Evolutionary conservation across 1,140 invertebrate genomes (phyloP), one percentile per base, ranked within the genome.

Genomic region (Drosophila sp.): DNA sequence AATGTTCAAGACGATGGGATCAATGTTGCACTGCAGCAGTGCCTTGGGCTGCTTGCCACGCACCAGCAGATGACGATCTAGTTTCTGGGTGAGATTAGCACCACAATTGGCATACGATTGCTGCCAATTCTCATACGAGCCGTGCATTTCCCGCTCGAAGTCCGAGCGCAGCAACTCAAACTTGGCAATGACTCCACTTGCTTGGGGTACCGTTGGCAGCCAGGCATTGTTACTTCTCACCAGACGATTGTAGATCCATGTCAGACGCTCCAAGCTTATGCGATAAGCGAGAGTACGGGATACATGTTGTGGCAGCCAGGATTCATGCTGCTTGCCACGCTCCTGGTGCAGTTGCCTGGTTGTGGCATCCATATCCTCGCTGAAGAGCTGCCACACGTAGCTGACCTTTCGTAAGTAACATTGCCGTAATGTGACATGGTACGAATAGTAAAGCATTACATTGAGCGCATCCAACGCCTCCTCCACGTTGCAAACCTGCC

Each of bases 11-110:
- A 89, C 48, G 1, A 56, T 92, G 76, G 29, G 78, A 92, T 97
- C 95, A 62, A 97, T 95, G 90, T 97, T 97, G 81, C 95, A 95
- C 91, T 97, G 95, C 45, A 97, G 83, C 48, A 96, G 92, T 2
- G 95, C 95, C 45, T 92, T 93, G 72, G 93, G 94, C 62, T 93
- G 93, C 5, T 91, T 90, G 81, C 94, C 96, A 27, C 94, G 94
- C 45, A 93, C 92, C 93, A 97, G 95, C 41, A 97, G 89, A 9
- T 95, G 95, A 48, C 94, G 93, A 72, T 97, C 95, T 8, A 97
- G 92, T 40, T 94, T 93, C 18, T 92, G 92, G n/a, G 92, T 83
- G 14, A 46, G 95, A 78, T 59, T 92, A 34, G 93, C 87, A 0
- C 93, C 50, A 38, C 36, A 78, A 0, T 21, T 51, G 8, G 95